Base-by-base conservation (phyloP, 2,113 vertebrate species). In the Tetraodon nigroviridis region DNA sequence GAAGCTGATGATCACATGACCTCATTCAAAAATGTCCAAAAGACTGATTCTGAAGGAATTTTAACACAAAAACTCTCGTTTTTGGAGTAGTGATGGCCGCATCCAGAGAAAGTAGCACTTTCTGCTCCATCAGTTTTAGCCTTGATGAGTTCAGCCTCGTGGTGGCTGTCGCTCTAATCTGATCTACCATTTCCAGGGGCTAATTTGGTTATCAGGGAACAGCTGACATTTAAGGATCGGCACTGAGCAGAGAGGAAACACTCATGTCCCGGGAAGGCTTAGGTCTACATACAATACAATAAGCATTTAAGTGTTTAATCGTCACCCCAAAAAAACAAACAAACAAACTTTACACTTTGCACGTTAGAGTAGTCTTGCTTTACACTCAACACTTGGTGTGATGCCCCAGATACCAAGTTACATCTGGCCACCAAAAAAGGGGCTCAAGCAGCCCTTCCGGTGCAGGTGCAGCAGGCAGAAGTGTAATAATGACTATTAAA, bases 121-220 rank as follows among this genome's bases (percentile, higher is more conserved):
- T 37, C 8, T 37, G 10, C 32, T 12, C 12, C 10, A 37, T 37
- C 32, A 51, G 17, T 14, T 17, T 19, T 51, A 55, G 40, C 19
- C 22, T 14, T 45, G 29, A 24, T 20, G 32, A 17, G 20, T 50
- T 48, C 41, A 24, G 48, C 11, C 44, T 40, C 29, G 14, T 59
- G 37, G 29, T 16, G 40, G 58, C 66, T 7, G 12, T 15, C 13
- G 14, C 24, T 27, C 24, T 16, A 74, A 62, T 69, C 70, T 52
- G 42, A 79, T 75, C 53, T 45, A 45, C 44, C 60, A 66, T 69
- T 69, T 67, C 16, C 1, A 57, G 32, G 17, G 27, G 20, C 27
- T 75, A 57, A 76, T 80, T 70, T 32, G 80, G 76, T 75, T 69
- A 37, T 48, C 32, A 32, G 56, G 37, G 44, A 49, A 48, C 55